Conservation (phyloP, 2,113 vertebrate genomes). For the Grammomys dolichurus region DNA sequence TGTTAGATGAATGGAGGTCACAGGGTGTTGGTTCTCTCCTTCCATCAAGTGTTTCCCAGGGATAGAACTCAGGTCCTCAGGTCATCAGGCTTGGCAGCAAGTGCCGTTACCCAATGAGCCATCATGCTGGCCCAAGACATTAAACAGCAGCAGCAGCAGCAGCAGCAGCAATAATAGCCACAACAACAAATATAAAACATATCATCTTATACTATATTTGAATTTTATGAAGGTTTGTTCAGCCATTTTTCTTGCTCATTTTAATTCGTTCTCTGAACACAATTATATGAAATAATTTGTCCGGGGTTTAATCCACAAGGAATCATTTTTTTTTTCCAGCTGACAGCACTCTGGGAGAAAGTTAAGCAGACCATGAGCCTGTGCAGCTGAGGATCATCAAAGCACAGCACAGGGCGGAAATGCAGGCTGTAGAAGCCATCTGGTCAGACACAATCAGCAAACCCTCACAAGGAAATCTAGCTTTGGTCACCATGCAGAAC, state of each 20-base stretch:
- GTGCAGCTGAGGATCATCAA: not conserved
- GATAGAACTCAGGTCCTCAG: not conserved
- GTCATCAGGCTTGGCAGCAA: not conserved
- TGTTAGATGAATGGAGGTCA: not conserved
- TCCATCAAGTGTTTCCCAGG: too few species aligned
- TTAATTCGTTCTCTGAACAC: constrained; percentile 20
- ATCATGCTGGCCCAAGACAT: too few species aligned
- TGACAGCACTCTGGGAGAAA: constrained; percentile 5
- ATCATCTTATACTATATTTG: not conserved
- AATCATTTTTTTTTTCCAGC: constrained; percentile 4
- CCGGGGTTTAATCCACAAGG: not conserved
- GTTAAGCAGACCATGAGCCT: not conserved
- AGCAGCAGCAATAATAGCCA: not conserved
- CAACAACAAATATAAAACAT: not conserved
- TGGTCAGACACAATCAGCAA: constrained; percentile 51
- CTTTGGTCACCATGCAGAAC: not conserved
- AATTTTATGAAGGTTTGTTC: not conserved
- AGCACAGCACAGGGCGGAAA: constrained; percentile 30
- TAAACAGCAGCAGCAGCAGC: not conserved
- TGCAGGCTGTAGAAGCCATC: constrained; percentile 28
- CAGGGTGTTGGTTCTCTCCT: not conserved
- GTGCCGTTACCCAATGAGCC: not conserved
- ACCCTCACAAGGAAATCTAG: constrained; percentile 28
- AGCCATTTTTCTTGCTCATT: constrained; percentile 15
- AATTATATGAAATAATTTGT: constrained; percentile 35